Evolutionary conservation across 2,797 vertebrate species (phyloP).

Genomic region (Etheostoma nigrum): DNA sequence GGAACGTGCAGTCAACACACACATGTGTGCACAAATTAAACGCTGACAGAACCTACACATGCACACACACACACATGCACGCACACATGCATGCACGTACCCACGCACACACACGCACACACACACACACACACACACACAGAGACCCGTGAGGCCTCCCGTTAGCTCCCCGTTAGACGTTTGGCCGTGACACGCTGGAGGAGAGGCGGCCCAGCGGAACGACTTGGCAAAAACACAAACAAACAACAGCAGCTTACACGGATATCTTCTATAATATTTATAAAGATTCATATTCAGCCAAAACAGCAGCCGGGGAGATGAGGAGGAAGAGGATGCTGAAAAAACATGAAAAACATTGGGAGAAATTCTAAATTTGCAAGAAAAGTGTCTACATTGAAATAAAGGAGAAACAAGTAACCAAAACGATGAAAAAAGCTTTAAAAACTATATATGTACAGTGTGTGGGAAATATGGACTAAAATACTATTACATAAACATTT

Average conservation of each 20-base stretch:
- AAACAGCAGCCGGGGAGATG: no score
- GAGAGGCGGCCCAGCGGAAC: constrained; percentile 77
- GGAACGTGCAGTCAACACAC: constrained; percentile 52
- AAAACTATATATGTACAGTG: no score
- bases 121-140: constrained; percentile 25
- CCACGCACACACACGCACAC: neutral
- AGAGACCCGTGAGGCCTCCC: constrained; percentile 71
- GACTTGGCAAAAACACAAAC: constrained; percentile 75
- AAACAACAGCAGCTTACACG: constrained; percentile 63
- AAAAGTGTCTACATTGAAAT: no score
- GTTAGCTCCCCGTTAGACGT: constrained; percentile 74
- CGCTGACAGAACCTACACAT: constrained; percentile 32
- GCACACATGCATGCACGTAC: neutral
- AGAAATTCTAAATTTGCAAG: no score
- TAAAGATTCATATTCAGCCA: no score
- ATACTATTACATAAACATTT: no score
- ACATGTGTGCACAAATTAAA: constrained; percentile 39
- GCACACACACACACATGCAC: constrained; percentile 19
- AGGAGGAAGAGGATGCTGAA: no score
- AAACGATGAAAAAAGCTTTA: no score
- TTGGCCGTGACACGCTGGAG: constrained; percentile 72
- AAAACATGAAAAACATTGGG: no score
- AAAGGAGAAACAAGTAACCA: no score
- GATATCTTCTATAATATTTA: no score
- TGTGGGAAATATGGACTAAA: no score